Percentiles rank a stretch among this genome's conserved stretches.
phyloP scores from a whole-genome alignment of 2,797 vertebrate genomes.

The Hypotaenidia philippensis region DNA sequence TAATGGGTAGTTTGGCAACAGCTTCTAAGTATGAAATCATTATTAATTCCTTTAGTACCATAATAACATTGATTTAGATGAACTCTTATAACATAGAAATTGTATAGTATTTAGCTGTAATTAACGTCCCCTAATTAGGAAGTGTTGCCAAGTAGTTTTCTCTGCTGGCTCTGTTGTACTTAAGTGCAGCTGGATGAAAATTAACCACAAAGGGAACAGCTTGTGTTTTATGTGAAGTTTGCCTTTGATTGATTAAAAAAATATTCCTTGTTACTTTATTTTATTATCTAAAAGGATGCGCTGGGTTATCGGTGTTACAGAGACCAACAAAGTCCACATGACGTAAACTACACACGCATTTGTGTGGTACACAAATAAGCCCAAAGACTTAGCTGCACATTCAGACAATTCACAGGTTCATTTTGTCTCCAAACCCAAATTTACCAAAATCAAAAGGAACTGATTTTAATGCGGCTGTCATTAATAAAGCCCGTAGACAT shows the following conservation, averaged over 20 bases:
- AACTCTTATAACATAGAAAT: slow-evolving; percentile 79
- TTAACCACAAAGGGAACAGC: slow-evolving; percentile 83
- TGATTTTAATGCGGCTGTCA: slow-evolving; percentile 6
- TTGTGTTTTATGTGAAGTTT: slow-evolving; percentile 83
- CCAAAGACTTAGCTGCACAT: background rate
- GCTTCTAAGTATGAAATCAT: slow-evolving; percentile 75
- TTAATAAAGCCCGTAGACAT: slow-evolving; percentile 34
- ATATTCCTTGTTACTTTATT: slow-evolving; percentile 74
- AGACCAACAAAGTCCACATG: slow-evolving; percentile 49
- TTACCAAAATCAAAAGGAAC: background rate
- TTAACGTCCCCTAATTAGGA: slow-evolving; percentile 83
- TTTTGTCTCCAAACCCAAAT: slow-evolving; percentile 11
- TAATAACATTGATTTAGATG: slow-evolving; percentile 84
- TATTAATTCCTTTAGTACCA: slow-evolving; percentile 80
- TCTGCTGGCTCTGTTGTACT: slow-evolving; percentile 80
- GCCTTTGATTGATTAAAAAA: slow-evolving; percentile 81
- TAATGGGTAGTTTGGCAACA: slow-evolving; percentile 78
- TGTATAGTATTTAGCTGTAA: slow-evolving; percentile 82
- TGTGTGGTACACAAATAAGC: background rate
- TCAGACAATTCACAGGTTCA: slow-evolving; percentile 33
- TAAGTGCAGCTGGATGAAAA: slow-evolving; percentile 82
- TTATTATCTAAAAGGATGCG: slow-evolving; percentile 68
- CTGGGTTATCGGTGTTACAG: slow-evolving; percentile 59
- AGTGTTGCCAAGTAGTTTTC: slow-evolving; percentile 81
- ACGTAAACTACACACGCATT: background rate